Evolutionary conservation across 2,113 vertebrate genomes (phyloP).

Genomic region (Stictonetta naevosa): DNA sequence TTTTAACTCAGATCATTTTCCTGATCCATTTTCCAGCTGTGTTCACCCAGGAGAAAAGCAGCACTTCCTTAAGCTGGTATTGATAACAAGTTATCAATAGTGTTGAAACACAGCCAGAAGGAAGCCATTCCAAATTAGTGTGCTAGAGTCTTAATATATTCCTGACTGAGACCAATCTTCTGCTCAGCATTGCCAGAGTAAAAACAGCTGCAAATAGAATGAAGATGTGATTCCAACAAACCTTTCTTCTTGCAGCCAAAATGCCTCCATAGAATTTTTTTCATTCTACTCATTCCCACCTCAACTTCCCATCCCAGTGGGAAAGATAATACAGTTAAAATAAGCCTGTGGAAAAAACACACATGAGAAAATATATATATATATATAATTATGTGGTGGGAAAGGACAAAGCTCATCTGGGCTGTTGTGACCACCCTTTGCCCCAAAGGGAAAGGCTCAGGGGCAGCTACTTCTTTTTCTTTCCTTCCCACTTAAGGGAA

Average conservation of each 20-base stretch:
- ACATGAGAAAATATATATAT: background rate
- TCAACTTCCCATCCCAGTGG: background rate
- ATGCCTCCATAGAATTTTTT: background rate
- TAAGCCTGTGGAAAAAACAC: background rate
- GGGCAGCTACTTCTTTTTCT: background rate
- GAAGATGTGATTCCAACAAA: background rate
- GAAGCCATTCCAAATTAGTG: conserved; percentile 9
- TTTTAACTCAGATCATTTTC: background rate
- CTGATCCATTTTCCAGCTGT: background rate
- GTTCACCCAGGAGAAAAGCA: background rate
- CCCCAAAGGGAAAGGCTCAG: rapidly evolving
- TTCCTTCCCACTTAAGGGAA: background rate
- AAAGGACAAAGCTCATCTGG: background rate
- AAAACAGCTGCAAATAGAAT: conserved; percentile 18
- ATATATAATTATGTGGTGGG: background rate
- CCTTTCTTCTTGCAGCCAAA: conserved; percentile 1
- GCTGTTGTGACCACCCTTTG: background rate
- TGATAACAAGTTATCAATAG: background rate
- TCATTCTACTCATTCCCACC: background rate
- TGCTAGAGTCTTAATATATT: conserved; percentile 25
- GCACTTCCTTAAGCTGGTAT: background rate
- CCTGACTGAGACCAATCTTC: conserved; percentile 28
- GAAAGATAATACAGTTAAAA: background rate
- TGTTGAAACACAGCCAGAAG: background rate
- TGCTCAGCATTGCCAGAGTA: background rate